Conservation (phyloP, 2,888 invertebrate genomes). For the Dryobota labecula region DNA sequence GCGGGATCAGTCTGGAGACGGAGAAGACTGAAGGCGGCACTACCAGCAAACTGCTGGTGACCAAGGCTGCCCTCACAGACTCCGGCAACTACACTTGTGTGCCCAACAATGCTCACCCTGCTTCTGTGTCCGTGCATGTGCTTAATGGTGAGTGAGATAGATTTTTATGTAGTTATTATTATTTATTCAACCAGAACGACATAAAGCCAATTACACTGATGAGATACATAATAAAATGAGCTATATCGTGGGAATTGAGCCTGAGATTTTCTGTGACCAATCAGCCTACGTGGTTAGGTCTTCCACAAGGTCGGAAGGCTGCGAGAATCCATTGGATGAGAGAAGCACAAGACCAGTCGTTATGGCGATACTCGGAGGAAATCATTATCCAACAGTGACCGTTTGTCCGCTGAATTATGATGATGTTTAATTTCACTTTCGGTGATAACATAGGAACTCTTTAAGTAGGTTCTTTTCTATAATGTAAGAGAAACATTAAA, state of each 20-base stretch:
- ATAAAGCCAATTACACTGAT: no score
- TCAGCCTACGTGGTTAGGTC: no score
- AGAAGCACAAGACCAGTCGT: neutral
- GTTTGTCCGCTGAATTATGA: no score
- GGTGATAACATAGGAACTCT: no score
- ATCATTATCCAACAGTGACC: no score
- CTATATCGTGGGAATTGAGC: neutral
- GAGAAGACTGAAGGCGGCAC: conserved; percentile 96
- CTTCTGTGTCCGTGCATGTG: conserved; percentile 95
- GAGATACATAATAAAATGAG: no score
- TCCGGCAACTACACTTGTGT: conserved; percentile 98
- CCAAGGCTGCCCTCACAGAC: conserved; percentile 95
- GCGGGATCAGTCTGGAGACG: conserved; percentile 96
- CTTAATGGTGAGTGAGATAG: conserved; percentile 93
- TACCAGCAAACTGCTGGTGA: conserved; percentile 95
- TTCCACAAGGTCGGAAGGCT: neutral
- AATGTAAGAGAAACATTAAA: no score
- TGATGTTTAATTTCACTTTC: no score
- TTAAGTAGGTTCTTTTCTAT: no score
- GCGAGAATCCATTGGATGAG: neutral
- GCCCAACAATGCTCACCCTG: conserved; percentile 95
- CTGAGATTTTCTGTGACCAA: neutral
- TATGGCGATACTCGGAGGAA: neutral
- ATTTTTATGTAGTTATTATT: neutral
- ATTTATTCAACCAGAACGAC: no score